Conservation (phyloP, 2,888 invertebrate species). For the Pseudococcus longispinus region DNA sequence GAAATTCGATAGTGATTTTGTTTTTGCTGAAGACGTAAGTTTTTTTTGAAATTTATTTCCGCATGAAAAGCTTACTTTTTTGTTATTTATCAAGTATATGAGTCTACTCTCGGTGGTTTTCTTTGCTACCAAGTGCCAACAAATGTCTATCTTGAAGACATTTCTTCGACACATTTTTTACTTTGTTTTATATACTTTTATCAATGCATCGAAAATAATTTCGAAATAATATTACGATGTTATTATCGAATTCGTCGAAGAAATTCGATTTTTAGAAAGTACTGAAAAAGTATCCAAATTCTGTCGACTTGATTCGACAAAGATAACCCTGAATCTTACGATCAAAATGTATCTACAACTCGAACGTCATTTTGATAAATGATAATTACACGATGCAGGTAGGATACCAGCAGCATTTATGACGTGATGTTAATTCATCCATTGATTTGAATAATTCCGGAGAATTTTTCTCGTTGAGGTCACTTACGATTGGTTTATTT, state of each 20-base stretch:
- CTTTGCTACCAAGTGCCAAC: too few relatives aligned
- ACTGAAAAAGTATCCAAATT: background rate
- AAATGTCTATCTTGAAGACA: too few relatives aligned
- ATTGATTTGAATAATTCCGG: background rate
- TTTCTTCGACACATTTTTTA: too few relatives aligned
- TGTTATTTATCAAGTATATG: background rate
- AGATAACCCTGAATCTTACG: background rate
- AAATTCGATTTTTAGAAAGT: background rate
- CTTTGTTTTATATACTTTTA: too few relatives aligned
- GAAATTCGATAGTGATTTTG: slow-evolving; percentile 47
- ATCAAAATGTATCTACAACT: background rate
- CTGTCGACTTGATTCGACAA: background rate
- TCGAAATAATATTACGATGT: background rate
- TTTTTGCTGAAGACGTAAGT: slow-evolving; percentile 50
- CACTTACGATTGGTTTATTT: background rate
- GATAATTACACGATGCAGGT: background rate
- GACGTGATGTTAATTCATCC: background rate
- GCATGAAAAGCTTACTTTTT: background rate
- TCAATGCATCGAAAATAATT: too few relatives aligned
- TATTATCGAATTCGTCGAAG: background rate
- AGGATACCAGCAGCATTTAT: background rate
- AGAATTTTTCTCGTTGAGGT: slow-evolving; percentile 8
- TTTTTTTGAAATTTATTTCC: background rate
- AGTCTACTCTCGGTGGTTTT: background rate
- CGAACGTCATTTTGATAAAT: background rate